Evolutionary conservation across 2,113 vertebrate species (phyloP), one percentile per base, ranked within the genome.

Genomic region (Catharus minimus): DNA sequence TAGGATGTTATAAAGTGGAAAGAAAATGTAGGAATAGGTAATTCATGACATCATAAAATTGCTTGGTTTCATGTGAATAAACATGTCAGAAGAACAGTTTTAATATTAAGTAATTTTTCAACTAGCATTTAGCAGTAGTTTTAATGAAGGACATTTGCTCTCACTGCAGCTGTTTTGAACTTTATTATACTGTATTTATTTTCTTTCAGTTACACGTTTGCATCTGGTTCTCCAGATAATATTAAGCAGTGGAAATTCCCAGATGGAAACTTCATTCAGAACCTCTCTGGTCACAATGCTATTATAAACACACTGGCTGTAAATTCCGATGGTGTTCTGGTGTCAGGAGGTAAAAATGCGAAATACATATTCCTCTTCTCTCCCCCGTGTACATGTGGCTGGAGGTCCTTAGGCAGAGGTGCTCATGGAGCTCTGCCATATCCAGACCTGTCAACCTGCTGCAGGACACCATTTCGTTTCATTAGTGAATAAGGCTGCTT

Each of bases 201-300:
- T 96, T 92, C 72, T 95, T 95, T 56, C 94, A 99, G 99, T 97
- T 99, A 99, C 86, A 99, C 99, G 0, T 99, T 99, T 97, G 99
- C 99, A 9, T 99, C 99, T 86, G 99, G 99, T 76, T 99, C 99
- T 92, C 99, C 99, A 41, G 99, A 99, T 97, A 99, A 99, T 96
- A 99, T 99, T 97, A 99, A 99, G 39, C 99, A 99, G 94, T 99
- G 99, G 99, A 99, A 98, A 97, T 99, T 99, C 95, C 99, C 99
- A 27, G 99, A 99, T 82, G 99, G 99, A 95, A 99, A 97, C 91
- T 99, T 99, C 92, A 99, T 99, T 97, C 99, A 99, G 97, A 99
- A 99, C 92, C 98, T 99, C 41, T 99, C 99, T 6, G 99, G 99
- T 69, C 99, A 99, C 96, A 99, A 98, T 91, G 99, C 99, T 86